Evolutionary conservation across 2,113 vertebrate genomes (phyloP).

Genomic region (Ranitomeya variabilis): DNA sequence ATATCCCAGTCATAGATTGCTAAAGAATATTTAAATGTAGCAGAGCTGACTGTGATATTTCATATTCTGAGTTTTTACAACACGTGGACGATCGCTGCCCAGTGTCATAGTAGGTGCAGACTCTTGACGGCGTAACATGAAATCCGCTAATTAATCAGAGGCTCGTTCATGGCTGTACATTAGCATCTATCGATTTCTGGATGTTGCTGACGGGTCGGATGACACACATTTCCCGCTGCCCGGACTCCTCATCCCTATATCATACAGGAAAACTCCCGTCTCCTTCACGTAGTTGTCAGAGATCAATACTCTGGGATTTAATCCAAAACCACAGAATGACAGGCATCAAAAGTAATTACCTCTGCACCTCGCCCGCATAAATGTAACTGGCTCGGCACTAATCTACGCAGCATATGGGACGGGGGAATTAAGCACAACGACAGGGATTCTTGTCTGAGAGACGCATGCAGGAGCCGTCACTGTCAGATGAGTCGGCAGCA

Average conservation of each 20-base stretch:
- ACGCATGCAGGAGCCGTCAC: background rate
- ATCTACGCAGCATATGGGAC: conserved; percentile 72
- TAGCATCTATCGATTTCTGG: conserved; percentile 43
- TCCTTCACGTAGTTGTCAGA: conserved; percentile 62
- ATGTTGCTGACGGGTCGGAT: conserved; percentile 54
- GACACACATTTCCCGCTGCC: conserved; percentile 10
- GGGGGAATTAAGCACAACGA: conserved; percentile 71
- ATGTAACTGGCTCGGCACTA: conserved; percentile 71
- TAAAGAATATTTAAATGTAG: too few relatives aligned
- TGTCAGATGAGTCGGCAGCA: background rate
- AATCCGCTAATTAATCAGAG: conserved; percentile 57
- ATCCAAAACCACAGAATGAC: conserved; percentile 65
- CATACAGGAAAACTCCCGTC: conserved; percentile 54
- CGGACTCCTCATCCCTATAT: background rate
- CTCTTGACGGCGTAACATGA: conserved; percentile 55
- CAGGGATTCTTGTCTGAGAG: background rate
- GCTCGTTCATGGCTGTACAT: conserved; percentile 50
- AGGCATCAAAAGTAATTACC: conserved; percentile 77
- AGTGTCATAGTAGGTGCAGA: conserved; percentile 26
- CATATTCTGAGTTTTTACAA: background rate
- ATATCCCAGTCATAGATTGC: too few relatives aligned
- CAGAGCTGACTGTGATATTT: too few relatives aligned
- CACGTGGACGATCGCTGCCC: too few relatives aligned
- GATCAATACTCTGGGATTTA: conserved; percentile 62
- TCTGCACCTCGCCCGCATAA: conserved; percentile 66